A percentile compares a stretch with the other conserved stretches of the same genome.
phyloP scores from a whole-genome alignment of 2,888 invertebrate genomes.

The Opisthograptis luteolata region DNA sequence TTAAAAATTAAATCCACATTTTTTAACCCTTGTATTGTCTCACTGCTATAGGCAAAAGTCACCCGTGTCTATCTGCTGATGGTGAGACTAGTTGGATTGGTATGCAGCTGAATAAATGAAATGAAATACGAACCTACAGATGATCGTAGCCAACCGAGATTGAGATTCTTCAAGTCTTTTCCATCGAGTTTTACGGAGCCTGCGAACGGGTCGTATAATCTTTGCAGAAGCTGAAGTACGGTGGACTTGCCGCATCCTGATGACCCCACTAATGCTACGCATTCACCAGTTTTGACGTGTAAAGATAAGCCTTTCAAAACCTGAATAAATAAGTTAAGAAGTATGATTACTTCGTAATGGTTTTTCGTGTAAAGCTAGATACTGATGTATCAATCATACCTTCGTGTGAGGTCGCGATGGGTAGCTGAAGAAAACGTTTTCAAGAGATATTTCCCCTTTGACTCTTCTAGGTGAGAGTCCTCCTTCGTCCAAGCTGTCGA shows the following conservation, averaged over 20 bases:
- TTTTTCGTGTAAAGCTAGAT: background rate
- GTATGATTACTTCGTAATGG: too few relatives aligned
- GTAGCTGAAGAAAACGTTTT: conserved; percentile 89
- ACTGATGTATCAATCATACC: conserved; percentile 64
- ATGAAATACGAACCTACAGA: conserved; percentile 84
- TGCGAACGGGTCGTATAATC: conserved; percentile 87
- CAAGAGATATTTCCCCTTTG: conserved; percentile 88
- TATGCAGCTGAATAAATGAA: background rate
- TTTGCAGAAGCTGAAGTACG: conserved; percentile 89
- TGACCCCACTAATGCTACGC: conserved; percentile 89
- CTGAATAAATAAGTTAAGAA: conserved; percentile 47
- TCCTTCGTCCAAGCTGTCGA: conserved; percentile 86
- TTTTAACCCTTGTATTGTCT: too few relatives aligned
- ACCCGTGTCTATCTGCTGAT: too few relatives aligned
- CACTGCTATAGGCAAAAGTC: too few relatives aligned
- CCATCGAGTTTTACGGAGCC: conserved; percentile 87
- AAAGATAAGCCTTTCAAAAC: conserved; percentile 88
- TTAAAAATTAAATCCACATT: too few relatives aligned
- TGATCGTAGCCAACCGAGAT: conserved; percentile 90
- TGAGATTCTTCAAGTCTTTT: conserved; percentile 86
- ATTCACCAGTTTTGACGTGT: conserved; percentile 86
- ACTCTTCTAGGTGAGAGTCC: conserved; percentile 86
- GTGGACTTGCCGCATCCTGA: conserved; percentile 94
- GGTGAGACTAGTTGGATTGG: too few relatives aligned
- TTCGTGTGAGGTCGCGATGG: conserved; percentile 90